Conservation (phyloP, 2,888 invertebrate species). For the Leptogaster cylindrica region DNA sequence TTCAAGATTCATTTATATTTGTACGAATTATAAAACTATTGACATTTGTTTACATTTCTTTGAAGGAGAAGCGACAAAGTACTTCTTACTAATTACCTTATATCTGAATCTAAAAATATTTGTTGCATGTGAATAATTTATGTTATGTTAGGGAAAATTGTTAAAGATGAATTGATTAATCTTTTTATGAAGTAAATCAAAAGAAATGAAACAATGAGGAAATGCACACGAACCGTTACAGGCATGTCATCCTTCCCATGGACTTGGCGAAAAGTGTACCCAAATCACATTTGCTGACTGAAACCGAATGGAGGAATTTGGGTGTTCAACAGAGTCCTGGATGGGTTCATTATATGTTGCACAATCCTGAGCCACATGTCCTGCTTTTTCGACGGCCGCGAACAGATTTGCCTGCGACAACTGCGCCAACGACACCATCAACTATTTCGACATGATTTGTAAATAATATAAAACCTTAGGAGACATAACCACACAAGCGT, state of each 20-base stretch:
- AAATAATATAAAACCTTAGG: no score
- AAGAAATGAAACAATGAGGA: neutral
- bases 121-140: neutral
- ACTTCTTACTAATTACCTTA: no score
- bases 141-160: neutral
- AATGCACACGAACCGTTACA: conserved; percentile 55
- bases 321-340: conserved; percentile 94
- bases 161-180: no score
- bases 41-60: neutral
- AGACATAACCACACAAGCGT: no score
- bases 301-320: conserved; percentile 92
- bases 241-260: conserved; percentile 89
- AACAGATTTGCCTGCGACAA: conserved; percentile 15
- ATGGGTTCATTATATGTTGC: conserved; percentile 74
- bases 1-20: neutral
- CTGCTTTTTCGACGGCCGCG: conserved; percentile 75
- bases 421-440: neutral
- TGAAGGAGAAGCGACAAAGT: no score
- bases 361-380: conserved; percentile 89
- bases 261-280: conserved; percentile 87
- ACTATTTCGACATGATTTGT: no score
- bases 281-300: conserved; percentile 89
- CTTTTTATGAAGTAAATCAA: no score
- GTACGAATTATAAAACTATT: neutral
- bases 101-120: neutral